Conservation (phyloP, 92 coral and sea anemone genomes). For the Pocillopora grandis region DNA sequence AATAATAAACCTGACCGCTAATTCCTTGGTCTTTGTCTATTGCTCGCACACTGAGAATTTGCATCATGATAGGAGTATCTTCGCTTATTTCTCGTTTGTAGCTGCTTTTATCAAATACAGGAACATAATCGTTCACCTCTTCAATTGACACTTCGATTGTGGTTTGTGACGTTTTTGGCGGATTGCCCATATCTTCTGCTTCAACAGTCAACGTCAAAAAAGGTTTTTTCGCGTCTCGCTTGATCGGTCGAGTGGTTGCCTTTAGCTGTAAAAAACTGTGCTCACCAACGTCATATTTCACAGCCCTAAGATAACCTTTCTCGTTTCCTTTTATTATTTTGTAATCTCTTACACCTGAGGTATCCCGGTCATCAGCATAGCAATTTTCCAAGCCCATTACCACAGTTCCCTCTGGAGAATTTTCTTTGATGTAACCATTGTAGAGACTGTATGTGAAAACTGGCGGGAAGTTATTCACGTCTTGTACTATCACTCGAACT, state of each 20-base stretch:
- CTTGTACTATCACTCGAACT: conserved; percentile 59
- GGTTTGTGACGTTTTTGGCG: conserved; percentile 49
- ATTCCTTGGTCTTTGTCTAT: conserved; percentile 62
- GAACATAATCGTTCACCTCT: conserved; percentile 55
- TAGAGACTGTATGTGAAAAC: conserved; percentile 59
- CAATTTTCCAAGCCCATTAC: conserved; percentile 81
- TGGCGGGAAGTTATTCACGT: conserved; percentile 68
- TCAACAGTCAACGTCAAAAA: conserved; percentile 53
- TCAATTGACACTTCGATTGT: conserved; percentile 47
- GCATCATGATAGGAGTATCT: conserved; percentile 45
- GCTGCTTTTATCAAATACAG: conserved; percentile 52
- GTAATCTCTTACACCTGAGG: conserved; percentile 56
- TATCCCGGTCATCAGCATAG: conserved; percentile 74
- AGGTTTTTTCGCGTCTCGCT: conserved; percentile 32
- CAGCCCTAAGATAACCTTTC: conserved; percentile 65
- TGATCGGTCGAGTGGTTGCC: conserved; percentile 64
- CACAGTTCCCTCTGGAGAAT: conserved; percentile 44
- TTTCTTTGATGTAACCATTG: conserved; percentile 70
- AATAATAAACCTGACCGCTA: conserved; percentile 66
- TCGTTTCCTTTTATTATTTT: conserved; percentile 75
- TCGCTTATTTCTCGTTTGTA: conserved; percentile 63
- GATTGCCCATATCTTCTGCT: conserved; percentile 70
- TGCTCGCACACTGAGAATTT: conserved; percentile 63
- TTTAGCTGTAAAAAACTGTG: conserved; percentile 59
- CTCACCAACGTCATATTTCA: conserved; percentile 37